Conservation (phyloP, 2,797 vertebrate species). For the Eutrigla gurnardus region DNA sequence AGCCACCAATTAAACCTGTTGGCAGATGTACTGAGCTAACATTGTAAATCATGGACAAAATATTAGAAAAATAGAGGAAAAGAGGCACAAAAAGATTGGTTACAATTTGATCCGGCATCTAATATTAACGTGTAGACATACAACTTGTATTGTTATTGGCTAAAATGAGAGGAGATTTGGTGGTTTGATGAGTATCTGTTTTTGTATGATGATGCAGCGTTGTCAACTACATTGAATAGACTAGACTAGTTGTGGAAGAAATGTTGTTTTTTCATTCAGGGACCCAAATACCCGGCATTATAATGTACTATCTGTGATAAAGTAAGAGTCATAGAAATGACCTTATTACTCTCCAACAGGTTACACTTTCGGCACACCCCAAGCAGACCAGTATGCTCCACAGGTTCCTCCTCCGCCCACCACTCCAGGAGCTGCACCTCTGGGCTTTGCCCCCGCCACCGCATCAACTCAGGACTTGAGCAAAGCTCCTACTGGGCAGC, state of each 20-base stretch:
- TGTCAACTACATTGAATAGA: background rate
- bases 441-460: slow-evolving; percentile 94
- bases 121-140: background rate
- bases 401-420: slow-evolving; percentile 95
- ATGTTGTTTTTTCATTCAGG: background rate
- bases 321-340: background rate
- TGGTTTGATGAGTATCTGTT: background rate
- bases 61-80: background rate
- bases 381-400: slow-evolving; percentile 96
- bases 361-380: slow-evolving; percentile 95
- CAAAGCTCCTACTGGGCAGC: slow-evolving; percentile 96
- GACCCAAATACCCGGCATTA: background rate
- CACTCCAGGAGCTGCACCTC: slow-evolving; percentile 92
- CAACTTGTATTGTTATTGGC: background rate
- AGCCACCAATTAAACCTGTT: background rate
- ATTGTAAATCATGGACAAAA: slow-evolving; percentile 3
- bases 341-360: slow-evolving; percentile 79
- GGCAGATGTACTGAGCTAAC: background rate
- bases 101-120: slow-evolving; percentile 7
- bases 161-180: background rate
- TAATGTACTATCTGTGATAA: background rate
- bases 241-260: background rate
- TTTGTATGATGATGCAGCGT: background rate
- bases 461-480: slow-evolving; percentile 98
- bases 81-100: background rate